phyloP scores from a whole-genome alignment of 2,797 vertebrate species.

The Halcyon leucocephala region DNA sequence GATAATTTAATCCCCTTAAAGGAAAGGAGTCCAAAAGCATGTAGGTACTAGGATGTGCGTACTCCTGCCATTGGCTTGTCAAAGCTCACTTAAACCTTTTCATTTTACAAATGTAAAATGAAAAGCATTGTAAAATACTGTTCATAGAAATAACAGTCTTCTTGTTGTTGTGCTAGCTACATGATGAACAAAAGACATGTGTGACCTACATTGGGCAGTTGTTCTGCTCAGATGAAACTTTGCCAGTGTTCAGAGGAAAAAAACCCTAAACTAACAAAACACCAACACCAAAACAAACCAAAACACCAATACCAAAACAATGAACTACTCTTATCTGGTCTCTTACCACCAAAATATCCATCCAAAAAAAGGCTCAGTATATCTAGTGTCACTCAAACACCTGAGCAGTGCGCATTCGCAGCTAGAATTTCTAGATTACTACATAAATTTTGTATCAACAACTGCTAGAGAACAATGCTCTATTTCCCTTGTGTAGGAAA shows the following conservation, averaged over 20 bases:
- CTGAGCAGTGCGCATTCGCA: neutral
- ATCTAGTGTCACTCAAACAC: neutral
- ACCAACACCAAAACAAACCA: neutral
- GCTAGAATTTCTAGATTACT: neutral
- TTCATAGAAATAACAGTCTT: neutral
- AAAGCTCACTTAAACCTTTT: neutral
- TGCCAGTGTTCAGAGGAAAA: neutral
- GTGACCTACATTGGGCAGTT: fast-evolving
- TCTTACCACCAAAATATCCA: neutral
- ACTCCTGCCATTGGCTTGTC: neutral
- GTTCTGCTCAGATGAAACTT: neutral
- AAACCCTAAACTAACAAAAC: neutral
- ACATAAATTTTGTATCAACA: fast-evolving
- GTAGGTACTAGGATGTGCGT: neutral
- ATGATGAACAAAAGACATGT: neutral
- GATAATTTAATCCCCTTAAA: neutral
- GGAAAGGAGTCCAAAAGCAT: neutral
- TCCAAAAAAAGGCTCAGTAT: neutral
- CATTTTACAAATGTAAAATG: neutral
- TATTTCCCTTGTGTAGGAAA: neutral
- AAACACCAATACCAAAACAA: neutral
- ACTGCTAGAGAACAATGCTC: neutral
- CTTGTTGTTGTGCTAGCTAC: neutral
- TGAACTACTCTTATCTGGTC: fast-evolving
- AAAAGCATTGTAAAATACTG: neutral